phyloP scores from a whole-genome alignment of 2,888 invertebrate genomes.

The Lycophotia porphyrea region DNA sequence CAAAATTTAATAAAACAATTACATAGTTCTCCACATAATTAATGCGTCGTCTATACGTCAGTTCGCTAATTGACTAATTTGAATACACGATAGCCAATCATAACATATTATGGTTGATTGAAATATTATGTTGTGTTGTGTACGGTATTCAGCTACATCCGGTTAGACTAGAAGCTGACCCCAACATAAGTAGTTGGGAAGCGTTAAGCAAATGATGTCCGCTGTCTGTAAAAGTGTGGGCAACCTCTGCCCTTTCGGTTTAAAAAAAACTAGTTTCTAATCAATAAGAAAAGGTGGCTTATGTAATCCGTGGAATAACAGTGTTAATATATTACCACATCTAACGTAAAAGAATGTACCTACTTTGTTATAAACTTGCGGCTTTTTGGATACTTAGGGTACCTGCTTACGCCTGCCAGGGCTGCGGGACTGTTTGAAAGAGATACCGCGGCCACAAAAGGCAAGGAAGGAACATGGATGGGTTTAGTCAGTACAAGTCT shows the following conservation, averaged over 20 bases:
- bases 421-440: too few relatives aligned
- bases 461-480: too few relatives aligned
- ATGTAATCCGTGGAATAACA: neutral
- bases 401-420: too few relatives aligned
- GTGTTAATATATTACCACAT: neutral
- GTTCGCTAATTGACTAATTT: neutral
- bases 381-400: too few relatives aligned
- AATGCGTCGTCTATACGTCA: neutral
- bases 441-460: too few relatives aligned
- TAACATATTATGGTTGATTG: neutral
- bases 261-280: constrained; percentile 10
- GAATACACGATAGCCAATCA: neutral
- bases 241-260: neutral
- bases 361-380: neutral
- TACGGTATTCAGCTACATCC: too few relatives aligned
- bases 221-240: neutral
- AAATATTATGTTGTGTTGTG: neutral
- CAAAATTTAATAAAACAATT: neutral
- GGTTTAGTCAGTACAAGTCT: too few relatives aligned
- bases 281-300: constrained; percentile 9
- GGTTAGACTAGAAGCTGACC: too few relatives aligned
- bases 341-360: neutral
- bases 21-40: neutral
- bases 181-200: too few relatives aligned
- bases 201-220: too few relatives aligned